A percentile compares a stretch with the other conserved stretches of the same genome.
These are phyloP conservation scores for Phytoseiulus persimilis DNA, from an alignment of 2,888 invertebrate genomes.

Conservation along the genomic window DNA sequence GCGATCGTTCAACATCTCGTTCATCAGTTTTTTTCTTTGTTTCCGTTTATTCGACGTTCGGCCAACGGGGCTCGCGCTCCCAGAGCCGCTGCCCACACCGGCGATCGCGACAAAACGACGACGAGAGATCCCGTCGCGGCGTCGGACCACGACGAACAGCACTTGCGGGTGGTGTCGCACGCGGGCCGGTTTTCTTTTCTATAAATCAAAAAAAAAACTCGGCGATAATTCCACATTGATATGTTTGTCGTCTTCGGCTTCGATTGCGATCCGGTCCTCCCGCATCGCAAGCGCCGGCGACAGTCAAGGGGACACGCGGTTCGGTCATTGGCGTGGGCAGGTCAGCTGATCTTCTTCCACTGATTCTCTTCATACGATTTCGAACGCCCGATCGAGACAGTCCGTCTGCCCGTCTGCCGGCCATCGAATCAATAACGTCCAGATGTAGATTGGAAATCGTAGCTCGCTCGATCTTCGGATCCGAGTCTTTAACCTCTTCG, in stretches of 20 bases:
- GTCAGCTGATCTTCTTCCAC: neutral
- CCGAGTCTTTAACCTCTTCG: neutral
- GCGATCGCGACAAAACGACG: neutral
- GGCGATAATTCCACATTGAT: neutral
- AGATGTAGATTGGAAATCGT: neutral
- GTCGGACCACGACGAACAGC: neutral
- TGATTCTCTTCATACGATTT: neutral
- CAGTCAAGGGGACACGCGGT: neutral
- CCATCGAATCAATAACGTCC: neutral
- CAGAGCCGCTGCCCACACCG: neutral
- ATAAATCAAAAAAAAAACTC: neutral
- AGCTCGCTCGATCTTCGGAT: neutral
- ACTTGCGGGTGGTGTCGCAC: neutral
- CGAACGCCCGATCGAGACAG: neutral
- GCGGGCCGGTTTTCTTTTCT: neutral
- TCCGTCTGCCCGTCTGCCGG: neutral
- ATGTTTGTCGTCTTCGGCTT: neutral
- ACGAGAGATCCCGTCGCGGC: neutral
- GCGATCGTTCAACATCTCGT: neutral
- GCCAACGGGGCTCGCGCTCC: neutral
- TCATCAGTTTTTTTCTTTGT: neutral
- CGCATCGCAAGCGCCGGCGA: neutral
- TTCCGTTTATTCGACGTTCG: neutral
- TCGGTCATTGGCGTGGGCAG: neutral
- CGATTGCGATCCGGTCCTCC: constrained; percentile 5